phyloP scores from a whole-genome alignment of 2,113 vertebrate species.

The Sciurus niger region DNA sequence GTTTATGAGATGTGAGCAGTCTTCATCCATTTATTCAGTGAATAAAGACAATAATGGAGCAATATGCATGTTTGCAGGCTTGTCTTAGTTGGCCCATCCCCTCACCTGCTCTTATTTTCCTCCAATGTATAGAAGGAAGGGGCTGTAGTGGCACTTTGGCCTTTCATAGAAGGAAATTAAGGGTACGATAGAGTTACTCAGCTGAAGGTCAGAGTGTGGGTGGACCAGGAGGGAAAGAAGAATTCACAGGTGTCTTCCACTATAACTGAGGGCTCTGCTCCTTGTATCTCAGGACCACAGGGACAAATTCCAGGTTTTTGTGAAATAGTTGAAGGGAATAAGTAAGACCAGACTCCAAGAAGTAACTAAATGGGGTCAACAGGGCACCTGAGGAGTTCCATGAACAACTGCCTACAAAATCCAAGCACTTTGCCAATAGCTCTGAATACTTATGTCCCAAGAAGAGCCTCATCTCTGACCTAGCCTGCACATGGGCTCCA shows the following conservation, averaged over 20 bases:
- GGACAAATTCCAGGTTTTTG: background rate
- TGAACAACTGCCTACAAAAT: background rate
- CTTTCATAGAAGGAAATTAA: background rate
- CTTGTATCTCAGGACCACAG: background rate
- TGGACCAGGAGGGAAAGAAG: background rate
- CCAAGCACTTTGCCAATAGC: fast-evolving
- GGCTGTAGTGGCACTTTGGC: background rate
- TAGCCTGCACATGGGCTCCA: background rate
- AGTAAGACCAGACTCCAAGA: background rate
- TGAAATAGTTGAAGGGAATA: background rate
- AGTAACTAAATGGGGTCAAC: background rate
- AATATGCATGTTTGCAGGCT: too few species aligned
- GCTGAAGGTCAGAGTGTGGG: background rate
- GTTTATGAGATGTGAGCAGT: background rate
- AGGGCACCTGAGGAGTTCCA: too few species aligned
- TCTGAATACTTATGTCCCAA: background rate
- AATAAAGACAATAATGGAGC: too few species aligned
- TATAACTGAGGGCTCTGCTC: background rate
- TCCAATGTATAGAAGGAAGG: background rate
- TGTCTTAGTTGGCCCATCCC: too few species aligned
- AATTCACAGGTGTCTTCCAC: background rate
- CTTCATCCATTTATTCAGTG: background rate
- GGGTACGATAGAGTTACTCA: too few species aligned
- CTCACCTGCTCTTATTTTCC: background rate
- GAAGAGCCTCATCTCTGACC: background rate